Conservation (phyloP, 2,113 vertebrate species). For the Cheilinus undulatus region DNA sequence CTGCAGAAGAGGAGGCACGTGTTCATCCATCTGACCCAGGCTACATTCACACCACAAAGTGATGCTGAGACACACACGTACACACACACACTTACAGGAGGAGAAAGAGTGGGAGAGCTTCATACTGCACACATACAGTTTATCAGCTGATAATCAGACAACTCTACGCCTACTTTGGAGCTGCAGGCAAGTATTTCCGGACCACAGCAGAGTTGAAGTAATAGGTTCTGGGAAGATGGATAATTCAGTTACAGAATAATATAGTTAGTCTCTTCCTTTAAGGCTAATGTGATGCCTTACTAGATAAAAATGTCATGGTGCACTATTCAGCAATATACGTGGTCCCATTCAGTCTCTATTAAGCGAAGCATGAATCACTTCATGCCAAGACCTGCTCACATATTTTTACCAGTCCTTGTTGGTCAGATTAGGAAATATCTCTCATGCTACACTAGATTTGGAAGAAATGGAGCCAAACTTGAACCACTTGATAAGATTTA, state of each 20-base stretch:
- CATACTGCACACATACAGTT: constrained; percentile 4
- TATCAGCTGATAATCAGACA: constrained; percentile 19
- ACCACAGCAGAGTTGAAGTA: background rate
- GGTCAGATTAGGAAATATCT: background rate
- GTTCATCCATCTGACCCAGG: constrained; percentile 77
- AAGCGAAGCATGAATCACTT: background rate
- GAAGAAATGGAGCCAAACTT: background rate
- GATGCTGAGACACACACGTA: constrained; percentile 38
- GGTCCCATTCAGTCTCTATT: background rate
- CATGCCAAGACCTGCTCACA: constrained; percentile 4
- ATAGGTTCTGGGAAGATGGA: constrained; percentile 5
- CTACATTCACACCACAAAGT: constrained; percentile 52
- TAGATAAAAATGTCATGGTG: background rate
- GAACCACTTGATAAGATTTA: background rate
- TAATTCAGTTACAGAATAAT: background rate
- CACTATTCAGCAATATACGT: background rate
- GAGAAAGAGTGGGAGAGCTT: background rate
- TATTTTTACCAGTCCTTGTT: background rate
- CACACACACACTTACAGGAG: background rate
- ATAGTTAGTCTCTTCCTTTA: background rate
- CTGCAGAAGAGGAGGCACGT: constrained; percentile 75
- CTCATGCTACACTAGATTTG: background rate
- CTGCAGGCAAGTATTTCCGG: background rate
- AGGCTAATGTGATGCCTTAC: background rate
- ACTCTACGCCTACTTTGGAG: constrained; percentile 5